Base-by-base conservation (phyloP, 2,888 invertebrate species). In the Thera obeliscata region DNA sequence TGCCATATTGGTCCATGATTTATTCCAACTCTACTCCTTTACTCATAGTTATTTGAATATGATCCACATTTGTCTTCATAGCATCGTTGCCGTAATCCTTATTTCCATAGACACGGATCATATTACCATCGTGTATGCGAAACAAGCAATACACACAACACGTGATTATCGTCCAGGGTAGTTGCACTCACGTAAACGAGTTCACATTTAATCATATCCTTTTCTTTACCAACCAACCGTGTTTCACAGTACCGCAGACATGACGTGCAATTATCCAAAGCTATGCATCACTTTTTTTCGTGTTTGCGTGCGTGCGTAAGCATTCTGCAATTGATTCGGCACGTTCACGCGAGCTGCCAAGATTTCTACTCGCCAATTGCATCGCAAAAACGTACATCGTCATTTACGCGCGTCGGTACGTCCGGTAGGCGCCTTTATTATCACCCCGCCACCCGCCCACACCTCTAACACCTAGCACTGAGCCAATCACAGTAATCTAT, bases 401-500 rank as follows among this genome's bases (percentile, higher is more conserved):
- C 81, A 82, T 84, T 83, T 85, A 80, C 81, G 79, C 79, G 78
- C 74, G 78, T 77, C 73, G 76, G 76, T 78, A 79, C 81, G 80
- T 81, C 82, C 75, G 66, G 69, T 63, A 84, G 83, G 84, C 82
- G 80, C 83, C 82, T 81, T 72, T 72, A 77, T 74, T 74, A 80
- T 74, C 81, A 77, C 77, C 78, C 76, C 78, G 73, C 78, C 74
- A 80, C 80, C 84, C 81, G 74, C 78, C 77, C 72, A 69, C 76
- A 64, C 74, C 72, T 70, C 75, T 61, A 36, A 61, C 66, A 56
- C 66, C 60, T 62, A 59, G 67, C 74, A 67, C 68, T 74, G 71
- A 77, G 62, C 90, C 91, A 90, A 90, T 91, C 89, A 87, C 83
- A 82, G 82, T 82, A 81, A 86, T 84, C 83, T 85, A 83, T 84